Base-by-base conservation (phyloP, 1,140 invertebrate genomes). In the Limonius californicus region DNA sequence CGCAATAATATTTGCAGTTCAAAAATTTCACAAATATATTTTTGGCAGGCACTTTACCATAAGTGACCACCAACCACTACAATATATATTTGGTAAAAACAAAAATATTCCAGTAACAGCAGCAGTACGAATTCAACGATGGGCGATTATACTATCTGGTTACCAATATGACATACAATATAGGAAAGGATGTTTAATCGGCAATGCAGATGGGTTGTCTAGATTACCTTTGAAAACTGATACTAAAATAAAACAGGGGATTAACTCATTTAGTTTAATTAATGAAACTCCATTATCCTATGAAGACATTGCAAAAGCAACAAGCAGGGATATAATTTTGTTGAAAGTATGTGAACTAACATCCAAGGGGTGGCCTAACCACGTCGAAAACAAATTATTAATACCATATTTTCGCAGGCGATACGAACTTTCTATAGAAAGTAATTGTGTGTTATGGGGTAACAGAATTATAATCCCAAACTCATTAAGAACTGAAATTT, bases 1-100 rank as follows among this genome's bases (percentile, higher is more conserved):
- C n/a, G 57, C 67, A 9, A 58, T 63, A 62, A 58, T 65, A 9
- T 68, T 68, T 59, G 64, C 39, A 15, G 11, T 71, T 14, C 65
- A 64, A 42, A 65, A 67, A 50, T 67, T 69, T 62, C 58, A 62
- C 21, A 67, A 69, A 56, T 68, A 55, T 50, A 27, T 63, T 16
- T 66, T 18, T 55, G 60, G 57, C 14, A 9, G 30, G 14, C 55
- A 58, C 47, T 68, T 70, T 58, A 58, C 57, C 8, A 45, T 68
- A 21, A 53, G 61, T 12, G 60, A 68, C 21, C 45, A 66, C 43
- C 54, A 63, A 66, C 57, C 64, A 21, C n/a, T 62, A 20, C 53
- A 65, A 56, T 60, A 55, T 21, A 62, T 65, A 32, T 68, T 68
- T 39, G 54, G 55, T 35, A 47, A 43, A 59, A 63, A 66, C 23